These are phyloP conservation scores for Columba livia DNA, from an alignment of 2,113 vertebrate genomes.

Conservation along the genomic window DNA sequence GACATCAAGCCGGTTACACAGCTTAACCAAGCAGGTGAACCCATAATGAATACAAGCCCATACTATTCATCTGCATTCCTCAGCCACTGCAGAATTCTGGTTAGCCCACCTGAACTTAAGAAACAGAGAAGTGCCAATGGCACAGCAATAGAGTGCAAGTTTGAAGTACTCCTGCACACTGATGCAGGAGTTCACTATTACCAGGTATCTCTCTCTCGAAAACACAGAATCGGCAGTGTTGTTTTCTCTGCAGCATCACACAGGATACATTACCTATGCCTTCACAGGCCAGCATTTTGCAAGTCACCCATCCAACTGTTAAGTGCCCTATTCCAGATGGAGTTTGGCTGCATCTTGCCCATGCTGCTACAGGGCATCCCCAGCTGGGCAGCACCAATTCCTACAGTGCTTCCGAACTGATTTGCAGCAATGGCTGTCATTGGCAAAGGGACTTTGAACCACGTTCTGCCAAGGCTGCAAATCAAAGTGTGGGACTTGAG, in stretches of 20 bases:
- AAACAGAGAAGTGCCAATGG: neutral
- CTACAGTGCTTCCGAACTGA: neutral
- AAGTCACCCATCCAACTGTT: neutral
- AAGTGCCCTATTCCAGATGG: neutral
- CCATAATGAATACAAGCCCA: neutral
- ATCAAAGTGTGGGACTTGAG: neutral
- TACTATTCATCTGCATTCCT: neutral
- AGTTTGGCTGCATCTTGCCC: neutral
- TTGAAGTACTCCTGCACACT: neutral
- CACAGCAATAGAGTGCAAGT: neutral
- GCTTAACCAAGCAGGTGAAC: neutral
- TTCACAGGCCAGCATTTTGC: neutral
- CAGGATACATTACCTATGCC: neutral
- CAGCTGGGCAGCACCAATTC: neutral
- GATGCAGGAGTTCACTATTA: neutral
- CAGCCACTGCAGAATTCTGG: neutral
- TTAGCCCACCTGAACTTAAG: neutral
- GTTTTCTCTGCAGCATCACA: neutral
- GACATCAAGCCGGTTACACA: neutral
- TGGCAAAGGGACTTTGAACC: neutral
- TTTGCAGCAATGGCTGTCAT: neutral
- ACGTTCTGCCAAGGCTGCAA: neutral
- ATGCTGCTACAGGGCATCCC: rapidly evolving
- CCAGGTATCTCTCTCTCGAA: neutral
- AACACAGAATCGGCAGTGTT: neutral